Evolutionary conservation across 2,888 invertebrate genomes (phyloP), one percentile per base, ranked within the genome.

Genomic region (Lochmaea capreae): DNA sequence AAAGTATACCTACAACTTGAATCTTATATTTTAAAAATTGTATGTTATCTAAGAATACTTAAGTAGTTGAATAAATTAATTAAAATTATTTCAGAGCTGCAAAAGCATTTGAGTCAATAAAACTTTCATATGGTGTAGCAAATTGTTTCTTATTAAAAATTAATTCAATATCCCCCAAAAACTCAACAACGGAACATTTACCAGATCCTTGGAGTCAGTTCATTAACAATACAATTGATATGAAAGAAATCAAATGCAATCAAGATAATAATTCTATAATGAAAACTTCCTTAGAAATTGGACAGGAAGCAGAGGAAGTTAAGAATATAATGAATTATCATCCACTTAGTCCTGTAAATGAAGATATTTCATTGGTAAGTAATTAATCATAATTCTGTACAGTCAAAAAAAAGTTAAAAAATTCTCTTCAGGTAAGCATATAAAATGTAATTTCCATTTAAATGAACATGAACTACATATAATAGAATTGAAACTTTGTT

Each of bases 141-240:
- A 94, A 94, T 85, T 98, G 98, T 87, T 97, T 97, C 85, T 89
- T 98, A 82, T 89, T 99, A 72, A 92, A 93, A 85, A 93, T 98
- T 77, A 99, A 98, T 88, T 97, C 98, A 1, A 90, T 93, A 81
- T 90, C 89, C 66, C 89, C 90, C 18, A 88, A 89, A 66, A 89
- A 90, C 33, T 87, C 88, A 71, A 78, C 74, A 43, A 88, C 87
- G 63, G 88, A 88, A 74, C 90, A 92, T 84, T 87, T 93, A 84
- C 92, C 93, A 11, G 97, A 98, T 88, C 93, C 94, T 16, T 98
- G 98, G 98, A 90, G 91, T 79, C 92, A 93, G 78, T 95, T 92
- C 87, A 90, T 97, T 67, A 91, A 90, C 71, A 90, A 91, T 57
- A 84, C 85, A 66, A 85, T 85, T 66, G 88, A 85, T 68, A 78